A percentile compares a stretch with the other conserved stretches of the same genome.
These are phyloP conservation scores for Spisula solida DNA, from an alignment of 2,888 invertebrate species.

Conservation along the genomic window DNA sequence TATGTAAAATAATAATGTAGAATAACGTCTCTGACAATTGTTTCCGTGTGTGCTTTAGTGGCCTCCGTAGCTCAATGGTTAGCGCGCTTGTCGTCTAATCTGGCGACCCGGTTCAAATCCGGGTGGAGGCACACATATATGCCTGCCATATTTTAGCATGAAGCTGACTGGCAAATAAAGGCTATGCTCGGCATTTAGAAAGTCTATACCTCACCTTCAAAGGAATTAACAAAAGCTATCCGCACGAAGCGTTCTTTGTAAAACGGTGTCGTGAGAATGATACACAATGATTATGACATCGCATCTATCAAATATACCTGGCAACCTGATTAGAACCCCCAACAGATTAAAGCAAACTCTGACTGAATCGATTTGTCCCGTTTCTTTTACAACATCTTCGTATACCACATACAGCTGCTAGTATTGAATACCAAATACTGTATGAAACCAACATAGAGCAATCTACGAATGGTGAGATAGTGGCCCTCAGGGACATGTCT, in stretches of 20 bases:
- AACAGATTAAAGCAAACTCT: neutral
- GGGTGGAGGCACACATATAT: too few relatives aligned
- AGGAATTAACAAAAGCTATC: neutral
- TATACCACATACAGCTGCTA: neutral
- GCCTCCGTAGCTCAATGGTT: too few relatives aligned
- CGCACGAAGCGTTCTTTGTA: constrained; percentile 6
- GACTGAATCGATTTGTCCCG: neutral
- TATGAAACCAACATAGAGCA: too few relatives aligned
- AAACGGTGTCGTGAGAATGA: constrained; percentile 24
- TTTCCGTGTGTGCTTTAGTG: neutral
- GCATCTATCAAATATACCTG: constrained; percentile 25
- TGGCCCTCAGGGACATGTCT: too few relatives aligned
- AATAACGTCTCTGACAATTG: neutral
- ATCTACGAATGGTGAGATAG: too few relatives aligned
- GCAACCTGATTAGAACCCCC: constrained; percentile 6
- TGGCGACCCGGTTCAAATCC: too few relatives aligned
- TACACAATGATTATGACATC: neutral
- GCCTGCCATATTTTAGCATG: too few relatives aligned
- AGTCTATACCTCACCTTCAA: neutral
- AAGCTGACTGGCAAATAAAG: too few relatives aligned
- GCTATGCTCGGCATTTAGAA: too few relatives aligned
- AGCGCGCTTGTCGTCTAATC: too few relatives aligned
- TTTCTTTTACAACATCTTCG: neutral
- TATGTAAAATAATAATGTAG: neutral
- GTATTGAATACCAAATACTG: too few relatives aligned